phyloP scores from a whole-genome alignment of 2,797 vertebrate species.

The Rhabdomys pumilio region DNA sequence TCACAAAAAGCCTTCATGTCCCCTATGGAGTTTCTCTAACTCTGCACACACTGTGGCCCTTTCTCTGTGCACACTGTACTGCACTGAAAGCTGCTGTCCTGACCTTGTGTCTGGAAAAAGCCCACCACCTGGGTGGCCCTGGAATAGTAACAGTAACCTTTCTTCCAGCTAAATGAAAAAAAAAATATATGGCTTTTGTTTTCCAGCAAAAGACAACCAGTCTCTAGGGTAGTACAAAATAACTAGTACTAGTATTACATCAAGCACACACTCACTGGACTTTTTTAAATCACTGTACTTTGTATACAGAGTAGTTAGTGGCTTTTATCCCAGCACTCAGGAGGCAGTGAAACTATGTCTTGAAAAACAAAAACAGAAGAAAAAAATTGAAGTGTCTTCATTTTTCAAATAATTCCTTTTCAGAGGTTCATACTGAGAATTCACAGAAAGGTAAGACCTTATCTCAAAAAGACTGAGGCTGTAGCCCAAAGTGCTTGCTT shows the following conservation, averaged over 20 bases:
- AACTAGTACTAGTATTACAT: neutral
- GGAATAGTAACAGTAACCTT: neutral
- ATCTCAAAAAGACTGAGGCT: neutral
- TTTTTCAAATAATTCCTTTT: conserved; percentile 56
- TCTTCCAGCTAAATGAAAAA: neutral
- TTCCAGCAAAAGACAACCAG: neutral
- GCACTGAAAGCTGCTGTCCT: neutral
- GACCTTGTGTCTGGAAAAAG: neutral
- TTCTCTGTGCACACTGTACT: neutral
- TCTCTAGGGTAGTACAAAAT: neutral
- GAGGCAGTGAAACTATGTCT: no score
- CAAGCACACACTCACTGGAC: conserved; percentile 15
- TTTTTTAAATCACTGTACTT: no score
- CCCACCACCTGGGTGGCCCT: neutral
- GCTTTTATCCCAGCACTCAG: no score
- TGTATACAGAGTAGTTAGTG: no score
- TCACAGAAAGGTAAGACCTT: neutral
- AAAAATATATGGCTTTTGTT: neutral
- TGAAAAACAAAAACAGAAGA: no score
- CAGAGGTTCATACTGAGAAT: neutral
- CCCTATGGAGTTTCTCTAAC: neutral
- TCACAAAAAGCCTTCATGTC: neutral
- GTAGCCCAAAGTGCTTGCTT: neutral
- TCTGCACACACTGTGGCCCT: neutral
- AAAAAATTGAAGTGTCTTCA: neutral